Conservation (phyloP, 2,113 vertebrate genomes). For the Tachuris rubrigastra region DNA sequence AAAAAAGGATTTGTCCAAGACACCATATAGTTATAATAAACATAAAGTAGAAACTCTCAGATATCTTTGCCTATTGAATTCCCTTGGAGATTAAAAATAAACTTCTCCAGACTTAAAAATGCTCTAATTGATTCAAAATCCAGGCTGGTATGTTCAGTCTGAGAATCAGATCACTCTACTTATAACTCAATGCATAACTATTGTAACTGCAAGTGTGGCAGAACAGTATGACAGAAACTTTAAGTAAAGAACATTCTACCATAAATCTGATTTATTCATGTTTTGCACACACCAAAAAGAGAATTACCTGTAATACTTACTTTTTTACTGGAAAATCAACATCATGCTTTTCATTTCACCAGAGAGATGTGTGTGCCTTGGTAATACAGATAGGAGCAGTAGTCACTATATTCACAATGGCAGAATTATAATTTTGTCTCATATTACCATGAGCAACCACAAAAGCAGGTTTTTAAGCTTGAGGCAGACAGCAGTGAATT, state of each 20-base stretch:
- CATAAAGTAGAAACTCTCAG: neutral
- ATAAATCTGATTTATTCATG: neutral
- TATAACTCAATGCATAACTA: neutral
- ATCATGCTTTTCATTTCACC: neutral
- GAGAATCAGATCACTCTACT: neutral
- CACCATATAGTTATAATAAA: neutral
- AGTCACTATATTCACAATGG: neutral
- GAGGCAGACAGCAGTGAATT: neutral
- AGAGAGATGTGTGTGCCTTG: neutral
- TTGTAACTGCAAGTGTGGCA: neutral
- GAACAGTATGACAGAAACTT: neutral
- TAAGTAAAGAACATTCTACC: neutral
- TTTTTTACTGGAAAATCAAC: neutral
- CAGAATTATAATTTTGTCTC: neutral
- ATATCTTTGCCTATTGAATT: neutral
- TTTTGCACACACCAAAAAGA: neutral
- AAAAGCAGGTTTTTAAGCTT: neutral
- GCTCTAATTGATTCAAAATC: conserved; percentile 7
- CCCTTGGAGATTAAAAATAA: conserved; percentile 11
- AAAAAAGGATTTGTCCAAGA: conserved; percentile 13
- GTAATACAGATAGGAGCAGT: neutral
- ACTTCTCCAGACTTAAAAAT: neutral
- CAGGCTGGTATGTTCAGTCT: neutral
- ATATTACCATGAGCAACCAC: neutral
- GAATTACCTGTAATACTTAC: neutral